Conservation (phyloP, 2,797 vertebrate genomes). For the Ataeniobius toweri region DNA sequence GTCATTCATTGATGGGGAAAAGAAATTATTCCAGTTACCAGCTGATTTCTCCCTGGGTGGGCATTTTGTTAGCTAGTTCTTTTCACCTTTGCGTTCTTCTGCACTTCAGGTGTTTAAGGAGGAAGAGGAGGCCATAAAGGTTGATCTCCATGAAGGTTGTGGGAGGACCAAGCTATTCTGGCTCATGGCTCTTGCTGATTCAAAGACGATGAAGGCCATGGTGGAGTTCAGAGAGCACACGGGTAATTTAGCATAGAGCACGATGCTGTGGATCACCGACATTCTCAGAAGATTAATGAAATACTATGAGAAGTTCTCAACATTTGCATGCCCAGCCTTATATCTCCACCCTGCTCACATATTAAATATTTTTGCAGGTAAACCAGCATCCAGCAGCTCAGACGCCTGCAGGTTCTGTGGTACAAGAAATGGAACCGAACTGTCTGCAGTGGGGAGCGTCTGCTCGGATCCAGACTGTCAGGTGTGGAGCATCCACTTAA, state of each 20-base stretch:
- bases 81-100: constrained; percentile 4
- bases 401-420: constrained; percentile 98
- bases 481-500: constrained; percentile 70
- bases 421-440: constrained; percentile 93
- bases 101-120: constrained; percentile 94
- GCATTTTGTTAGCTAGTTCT: background rate
- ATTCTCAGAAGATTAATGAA: background rate
- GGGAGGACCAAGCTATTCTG: constrained; percentile 98
- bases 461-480: constrained; percentile 97
- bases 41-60: background rate
- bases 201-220: constrained; percentile 99
- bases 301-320: background rate
- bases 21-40: background rate
- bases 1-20: background rate
- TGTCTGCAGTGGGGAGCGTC: constrained; percentile 97
- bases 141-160: constrained; percentile 98
- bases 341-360: background rate
- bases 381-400: constrained; percentile 95
- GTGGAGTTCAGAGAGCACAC: constrained; percentile 99
- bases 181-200: constrained; percentile 99
- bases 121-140: constrained; percentile 99
- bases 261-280: background rate
- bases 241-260: constrained; percentile 76
- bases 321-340: background rate
- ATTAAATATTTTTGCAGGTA: constrained; percentile 79